Conservation (phyloP, 2,888 invertebrate genomes). For the Erebia aethiops region DNA sequence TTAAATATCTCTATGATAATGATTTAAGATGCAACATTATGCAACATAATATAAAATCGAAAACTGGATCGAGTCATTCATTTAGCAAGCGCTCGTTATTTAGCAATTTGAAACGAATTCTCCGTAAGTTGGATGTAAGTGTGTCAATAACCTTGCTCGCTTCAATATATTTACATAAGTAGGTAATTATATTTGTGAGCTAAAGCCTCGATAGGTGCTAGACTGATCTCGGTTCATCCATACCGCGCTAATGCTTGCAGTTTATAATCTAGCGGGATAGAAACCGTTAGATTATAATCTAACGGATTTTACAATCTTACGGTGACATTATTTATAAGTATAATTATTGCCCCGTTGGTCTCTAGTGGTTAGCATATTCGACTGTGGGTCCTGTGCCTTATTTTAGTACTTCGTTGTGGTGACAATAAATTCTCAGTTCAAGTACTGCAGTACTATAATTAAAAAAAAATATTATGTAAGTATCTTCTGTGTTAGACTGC, state of each 20-base stretch:
- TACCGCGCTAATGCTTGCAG: conserved; percentile 18
- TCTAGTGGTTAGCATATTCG: too few species aligned
- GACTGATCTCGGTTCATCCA: conserved; percentile 19
- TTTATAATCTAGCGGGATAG: too few species aligned
- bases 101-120: conserved; percentile 64
- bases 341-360: too few species aligned
- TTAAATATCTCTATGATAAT: conserved; percentile 42
- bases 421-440: too few species aligned
- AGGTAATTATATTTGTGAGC: conserved; percentile 47
- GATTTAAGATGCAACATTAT: conserved; percentile 57
- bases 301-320: too few species aligned
- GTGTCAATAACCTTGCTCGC: conserved; percentile 77
- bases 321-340: too few species aligned
- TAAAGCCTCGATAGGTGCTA: conserved; percentile 50
- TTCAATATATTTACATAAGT: conserved; percentile 69
- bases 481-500: too few species aligned
- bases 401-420: too few species aligned
- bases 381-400: too few species aligned
- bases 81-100: conserved; percentile 65
- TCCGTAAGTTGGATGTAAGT: conserved; percentile 64
- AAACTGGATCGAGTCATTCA: conserved; percentile 65
- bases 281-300: too few species aligned
- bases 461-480: too few species aligned
- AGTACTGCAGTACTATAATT: too few species aligned
- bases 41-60: conserved; percentile 42